A percentile compares a stretch with the other conserved stretches of the same genome.
Evolutionary conservation across 1,140 invertebrate species (phyloP).

Genomic region (Eupeodes corollae): DNA sequence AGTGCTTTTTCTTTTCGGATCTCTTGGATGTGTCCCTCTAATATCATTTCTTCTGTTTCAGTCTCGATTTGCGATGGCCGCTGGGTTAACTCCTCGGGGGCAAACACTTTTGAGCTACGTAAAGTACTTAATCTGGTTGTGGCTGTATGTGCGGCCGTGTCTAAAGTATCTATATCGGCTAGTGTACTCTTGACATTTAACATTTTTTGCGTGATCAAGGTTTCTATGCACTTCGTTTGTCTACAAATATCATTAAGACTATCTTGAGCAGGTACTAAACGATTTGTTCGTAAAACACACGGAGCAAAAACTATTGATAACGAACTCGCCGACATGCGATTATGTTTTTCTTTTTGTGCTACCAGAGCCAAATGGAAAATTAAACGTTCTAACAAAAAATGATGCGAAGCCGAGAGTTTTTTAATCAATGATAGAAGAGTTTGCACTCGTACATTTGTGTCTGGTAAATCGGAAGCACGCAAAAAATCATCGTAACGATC

Average conservation of each 20-base stretch:
- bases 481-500: slow-evolving; percentile 92
- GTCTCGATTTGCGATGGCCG: slow-evolving; percentile 1
- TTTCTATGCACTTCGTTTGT: slow-evolving; percentile 77
- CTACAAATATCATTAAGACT: slow-evolving; percentile 68
- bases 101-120: slow-evolving; percentile 60
- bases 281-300: slow-evolving; percentile 79
- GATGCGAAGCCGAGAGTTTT: slow-evolving; percentile 80
- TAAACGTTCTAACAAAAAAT: slow-evolving; percentile 81
- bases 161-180: slow-evolving; percentile 79
- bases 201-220: slow-evolving; percentile 65
- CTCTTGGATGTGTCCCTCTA: slow-evolving; percentile 62
- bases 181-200: slow-evolving; percentile 65
- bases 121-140: slow-evolving; percentile 60
- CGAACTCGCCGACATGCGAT: slow-evolving; percentile 84
- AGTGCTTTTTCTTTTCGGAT: slow-evolving; percentile 71
- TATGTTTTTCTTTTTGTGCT: slow-evolving; percentile 73
- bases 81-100: slow-evolving; percentile 47
- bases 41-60: slow-evolving; percentile 47
- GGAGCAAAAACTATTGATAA: slow-evolving; percentile 92
- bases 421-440: slow-evolving; percentile 79
- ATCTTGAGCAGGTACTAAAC: slow-evolving; percentile 77
- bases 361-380: slow-evolving; percentile 88
- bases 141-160: slow-evolving; percentile 67
- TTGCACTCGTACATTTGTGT: slow-evolving; percentile 68
- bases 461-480: slow-evolving; percentile 68